A percentile compares a stretch with the other conserved stretches of the same genome.
These are phyloP conservation scores for Actinia equina DNA, from an alignment of 64 coral and sea anemone genomes.

Conservation along the genomic window DNA sequence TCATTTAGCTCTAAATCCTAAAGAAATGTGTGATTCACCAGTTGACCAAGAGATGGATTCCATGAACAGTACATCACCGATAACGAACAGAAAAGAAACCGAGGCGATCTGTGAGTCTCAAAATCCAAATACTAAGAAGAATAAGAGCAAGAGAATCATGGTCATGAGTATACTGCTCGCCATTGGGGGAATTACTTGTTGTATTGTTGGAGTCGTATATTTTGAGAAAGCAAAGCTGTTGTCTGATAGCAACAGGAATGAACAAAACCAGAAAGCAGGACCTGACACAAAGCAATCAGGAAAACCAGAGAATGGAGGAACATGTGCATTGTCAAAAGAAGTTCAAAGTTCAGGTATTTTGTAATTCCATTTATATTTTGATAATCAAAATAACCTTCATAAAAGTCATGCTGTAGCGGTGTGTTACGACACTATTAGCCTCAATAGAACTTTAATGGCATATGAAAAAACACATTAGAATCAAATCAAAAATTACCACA, in stretches of 20 bases:
- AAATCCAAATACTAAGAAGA: not conserved
- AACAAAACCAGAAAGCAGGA: not conserved
- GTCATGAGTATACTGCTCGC: not conserved
- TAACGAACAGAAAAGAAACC: not conserved
- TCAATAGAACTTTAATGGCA: no score
- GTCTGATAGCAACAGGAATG: not conserved
- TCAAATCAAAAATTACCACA: no score
- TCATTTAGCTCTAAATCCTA: not conserved
- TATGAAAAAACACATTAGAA: no score
- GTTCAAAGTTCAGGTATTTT: constrained; percentile 1
- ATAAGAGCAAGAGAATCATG: not conserved
- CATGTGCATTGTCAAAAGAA: not conserved
- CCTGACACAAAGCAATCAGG: not conserved
- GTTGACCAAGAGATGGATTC: not conserved
- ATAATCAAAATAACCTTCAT: no score
- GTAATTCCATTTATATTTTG: not conserved
- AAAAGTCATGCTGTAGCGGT: no score
- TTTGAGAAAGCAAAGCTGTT: constrained; percentile 6
- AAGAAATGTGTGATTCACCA: not conserved
- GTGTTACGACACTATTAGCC: no score
- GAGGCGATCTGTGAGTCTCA: not conserved
- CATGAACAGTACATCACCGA: not conserved
- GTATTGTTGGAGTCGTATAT: not conserved
- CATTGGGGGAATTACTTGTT: not conserved
- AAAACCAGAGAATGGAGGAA: not conserved